These are phyloP conservation scores for Diplodus sargus DNA, from an alignment of 2,797 vertebrate genomes.

Conservation along the genomic window DNA sequence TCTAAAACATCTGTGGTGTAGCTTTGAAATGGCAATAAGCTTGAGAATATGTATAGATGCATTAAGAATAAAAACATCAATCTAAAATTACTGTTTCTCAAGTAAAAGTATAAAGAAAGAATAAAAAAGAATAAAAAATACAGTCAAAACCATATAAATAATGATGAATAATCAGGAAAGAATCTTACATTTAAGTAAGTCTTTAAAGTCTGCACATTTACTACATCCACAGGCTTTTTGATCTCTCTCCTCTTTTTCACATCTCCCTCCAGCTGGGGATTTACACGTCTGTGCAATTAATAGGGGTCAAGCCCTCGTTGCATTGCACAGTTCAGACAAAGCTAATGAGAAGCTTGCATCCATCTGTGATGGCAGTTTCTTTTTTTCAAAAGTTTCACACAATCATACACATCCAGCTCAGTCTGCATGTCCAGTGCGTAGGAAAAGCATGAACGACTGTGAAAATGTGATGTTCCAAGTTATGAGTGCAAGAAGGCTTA, in stretches of 20 bases:
- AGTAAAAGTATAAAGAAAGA: too few relatives aligned
- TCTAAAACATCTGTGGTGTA: too few relatives aligned
- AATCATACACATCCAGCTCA: not conserved
- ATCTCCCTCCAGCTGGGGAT: constrained; percentile 2
- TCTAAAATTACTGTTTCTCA: too few relatives aligned
- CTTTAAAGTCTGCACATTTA: not conserved
- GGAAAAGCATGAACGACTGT: not conserved
- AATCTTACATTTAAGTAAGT: not conserved
- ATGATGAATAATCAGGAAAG: too few relatives aligned
- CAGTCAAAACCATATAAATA: too few relatives aligned
- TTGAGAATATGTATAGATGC: too few relatives aligned
- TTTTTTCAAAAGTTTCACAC: not conserved
- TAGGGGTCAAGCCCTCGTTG: not conserved
- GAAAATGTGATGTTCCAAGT: not conserved
- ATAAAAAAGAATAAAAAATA: too few relatives aligned
- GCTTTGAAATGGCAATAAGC: too few relatives aligned
- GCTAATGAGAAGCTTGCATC: constrained; percentile 3
- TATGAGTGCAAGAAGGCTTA: not conserved
- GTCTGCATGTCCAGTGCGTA: not conserved
- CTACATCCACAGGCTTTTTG: not conserved
- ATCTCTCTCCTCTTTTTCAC: not conserved
- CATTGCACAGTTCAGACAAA: constrained; percentile 12
- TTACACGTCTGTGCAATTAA: constrained; percentile 21
- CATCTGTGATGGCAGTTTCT: not conserved
- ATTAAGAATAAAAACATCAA: too few relatives aligned